Percentiles rank a stretch among this genome's conserved stretches.
These are phyloP conservation scores for Nansenia antarctica DNA, from an alignment of 2,113 vertebrate species.

Conservation along the genomic window DNA sequence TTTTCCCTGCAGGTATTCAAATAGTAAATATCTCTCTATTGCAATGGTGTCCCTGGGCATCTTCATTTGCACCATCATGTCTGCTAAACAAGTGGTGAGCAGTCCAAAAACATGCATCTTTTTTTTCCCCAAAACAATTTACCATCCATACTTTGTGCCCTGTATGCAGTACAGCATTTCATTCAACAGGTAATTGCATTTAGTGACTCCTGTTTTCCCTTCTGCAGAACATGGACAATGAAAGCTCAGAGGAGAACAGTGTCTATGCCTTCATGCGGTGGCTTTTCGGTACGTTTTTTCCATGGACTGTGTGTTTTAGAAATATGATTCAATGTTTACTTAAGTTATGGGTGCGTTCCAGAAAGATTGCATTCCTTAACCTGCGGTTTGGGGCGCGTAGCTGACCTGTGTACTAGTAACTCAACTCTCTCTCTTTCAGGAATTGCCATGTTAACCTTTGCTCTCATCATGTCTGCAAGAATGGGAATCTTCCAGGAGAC, in stretches of 20 bases:
- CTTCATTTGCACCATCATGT: slow-evolving; percentile 97
- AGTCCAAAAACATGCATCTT: background rate
- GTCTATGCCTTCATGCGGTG: slow-evolving; percentile 84
- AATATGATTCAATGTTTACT: background rate
- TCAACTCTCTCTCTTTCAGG: slow-evolving; percentile 70
- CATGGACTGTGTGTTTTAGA: background rate
- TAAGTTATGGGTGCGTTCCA: background rate
- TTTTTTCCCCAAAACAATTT: background rate
- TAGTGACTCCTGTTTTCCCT: slow-evolving; percentile 1
- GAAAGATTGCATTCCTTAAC: no score
- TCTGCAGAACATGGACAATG: slow-evolving; percentile 76
- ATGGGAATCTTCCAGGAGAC: slow-evolving; percentile 99
- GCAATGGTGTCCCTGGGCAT: slow-evolving; percentile 91
- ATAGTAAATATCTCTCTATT: slow-evolving; percentile 89
- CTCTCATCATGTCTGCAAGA: slow-evolving; percentile 93
- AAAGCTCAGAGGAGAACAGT: slow-evolving; percentile 73
- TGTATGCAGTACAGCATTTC: background rate
- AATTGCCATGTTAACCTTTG: slow-evolving; percentile 90
- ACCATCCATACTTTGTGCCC: background rate
- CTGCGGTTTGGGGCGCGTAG: no score
- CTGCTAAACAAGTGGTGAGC: slow-evolving; percentile 96
- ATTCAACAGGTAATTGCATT: background rate
- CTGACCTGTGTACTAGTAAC: background rate
- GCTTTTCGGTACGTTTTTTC: slow-evolving; percentile 82
- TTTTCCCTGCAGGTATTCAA: slow-evolving; percentile 80